phyloP scores from a whole-genome alignment of 2,113 vertebrate species.

The Rousettus leschenaultii region DNA sequence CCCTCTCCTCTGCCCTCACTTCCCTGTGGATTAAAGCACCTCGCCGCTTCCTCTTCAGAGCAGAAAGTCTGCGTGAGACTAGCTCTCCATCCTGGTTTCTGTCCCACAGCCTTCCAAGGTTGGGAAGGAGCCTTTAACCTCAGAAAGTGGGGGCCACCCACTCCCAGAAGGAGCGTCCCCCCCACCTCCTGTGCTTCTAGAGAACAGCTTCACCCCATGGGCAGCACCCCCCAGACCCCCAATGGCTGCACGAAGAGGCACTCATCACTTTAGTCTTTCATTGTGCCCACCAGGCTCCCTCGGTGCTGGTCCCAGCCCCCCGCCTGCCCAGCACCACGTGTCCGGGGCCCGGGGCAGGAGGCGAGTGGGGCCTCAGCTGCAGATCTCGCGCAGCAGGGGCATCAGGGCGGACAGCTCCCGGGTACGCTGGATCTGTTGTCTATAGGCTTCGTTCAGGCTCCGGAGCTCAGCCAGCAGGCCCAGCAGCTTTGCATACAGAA shows the following conservation, averaged over 20 bases:
- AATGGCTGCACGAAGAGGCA: slow-evolving; percentile 44
- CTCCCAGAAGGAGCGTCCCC: not conserved
- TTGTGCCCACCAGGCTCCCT: not conserved
- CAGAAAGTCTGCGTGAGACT: slow-evolving; percentile 38
- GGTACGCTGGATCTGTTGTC: slow-evolving; percentile 79
- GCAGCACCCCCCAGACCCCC: not conserved
- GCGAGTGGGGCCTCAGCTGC: slow-evolving; percentile 67
- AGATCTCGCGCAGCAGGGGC: slow-evolving; percentile 81
- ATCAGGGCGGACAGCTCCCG: slow-evolving; percentile 75
- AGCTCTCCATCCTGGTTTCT: not conserved
- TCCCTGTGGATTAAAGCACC: slow-evolving; percentile 1
- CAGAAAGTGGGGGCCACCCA: not conserved
- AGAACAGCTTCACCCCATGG: not conserved
- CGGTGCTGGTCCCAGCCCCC: not conserved
- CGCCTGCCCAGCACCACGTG: not conserved
- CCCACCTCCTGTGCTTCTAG: slow-evolving; percentile 29
- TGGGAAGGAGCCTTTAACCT: not conserved
- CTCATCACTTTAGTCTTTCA: slow-evolving; percentile 40
- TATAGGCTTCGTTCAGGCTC: slow-evolving; percentile 73
- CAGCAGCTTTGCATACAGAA: slow-evolving; percentile 81
- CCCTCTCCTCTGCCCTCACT: not conserved
- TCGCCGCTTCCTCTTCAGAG: slow-evolving; percentile 2
- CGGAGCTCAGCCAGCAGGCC: slow-evolving; percentile 79
- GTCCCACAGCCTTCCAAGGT: not conserved
- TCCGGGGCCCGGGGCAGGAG: not conserved